Base-by-base conservation (phyloP, 2,888 invertebrate species). In the Melieria crassipennis region DNA sequence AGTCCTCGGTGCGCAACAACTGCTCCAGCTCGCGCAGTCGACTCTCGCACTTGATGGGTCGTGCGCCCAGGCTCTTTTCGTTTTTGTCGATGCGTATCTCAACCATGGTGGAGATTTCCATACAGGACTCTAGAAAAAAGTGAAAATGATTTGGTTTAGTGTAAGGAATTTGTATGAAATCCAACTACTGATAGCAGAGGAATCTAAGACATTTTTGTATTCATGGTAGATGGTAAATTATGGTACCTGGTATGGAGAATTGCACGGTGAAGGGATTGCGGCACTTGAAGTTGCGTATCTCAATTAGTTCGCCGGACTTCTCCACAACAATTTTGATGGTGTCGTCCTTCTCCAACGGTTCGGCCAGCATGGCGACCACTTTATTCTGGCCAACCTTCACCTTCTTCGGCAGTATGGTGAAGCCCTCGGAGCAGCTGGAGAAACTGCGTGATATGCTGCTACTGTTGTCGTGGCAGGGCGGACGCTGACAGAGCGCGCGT, bases 11-110 rank as follows among this genome's bases (percentile, higher is more conserved):
- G 52, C 94, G 88, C 69, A 96, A 87, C 79, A 96, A 88, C 80
- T 94, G 94, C 83, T 94, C 95, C 69, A 96, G 87, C 82, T 96
- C 95, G 48, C 94, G 88, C 67, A 95, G 88, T 69, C 93, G 89
- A 81, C 94, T 95, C 87, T 95, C 95, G 86, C 95, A 96, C 85
- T 96, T 96, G 78, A 96, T 92, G 79, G 94, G 94, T n/a, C 94
- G 88, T 58, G 92, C 90, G 0, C 96, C 96, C 42, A 95, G 88
- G 5, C 93, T 90, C 80, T 91, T 91, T 4, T 94, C 94, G 81
- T 95, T 95, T 83, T 93, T 93, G 82, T 92, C 92, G 56, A 96
- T 92, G 60, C 93, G 90, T 47, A 96, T 91, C 84, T 93, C 93
- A 11, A 95, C 92, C 81, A 94, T 89, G 87, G 93, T 93, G 3